Percentiles rank a stretch among this genome's conserved stretches.
These are phyloP conservation scores for Tauraco hartlaubi DNA, from an alignment of 2,797 vertebrate species.

Conservation along the genomic window DNA sequence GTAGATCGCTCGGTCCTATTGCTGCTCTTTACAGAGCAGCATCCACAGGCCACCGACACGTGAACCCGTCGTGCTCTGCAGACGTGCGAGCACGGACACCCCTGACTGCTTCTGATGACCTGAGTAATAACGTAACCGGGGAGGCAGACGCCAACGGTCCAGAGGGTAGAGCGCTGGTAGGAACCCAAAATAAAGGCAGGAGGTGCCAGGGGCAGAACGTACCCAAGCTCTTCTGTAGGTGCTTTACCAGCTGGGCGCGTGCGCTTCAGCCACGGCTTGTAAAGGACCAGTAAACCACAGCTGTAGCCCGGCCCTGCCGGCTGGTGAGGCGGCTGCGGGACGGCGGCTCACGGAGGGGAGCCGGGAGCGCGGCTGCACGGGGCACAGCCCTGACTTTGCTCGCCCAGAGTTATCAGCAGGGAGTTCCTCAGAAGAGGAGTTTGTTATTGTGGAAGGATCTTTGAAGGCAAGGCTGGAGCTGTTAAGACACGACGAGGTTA, in stretches of 20 bases:
- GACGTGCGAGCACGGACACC: fast-evolving
- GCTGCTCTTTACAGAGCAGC: background rate
- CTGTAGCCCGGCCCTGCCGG: background rate
- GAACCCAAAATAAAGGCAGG: background rate
- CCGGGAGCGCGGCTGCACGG: fast-evolving
- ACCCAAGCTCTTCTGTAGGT: background rate
- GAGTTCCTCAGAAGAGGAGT: background rate
- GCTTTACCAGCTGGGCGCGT: too few relatives aligned
- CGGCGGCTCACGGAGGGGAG: fast-evolving
- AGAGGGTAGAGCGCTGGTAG: background rate
- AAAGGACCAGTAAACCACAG: too few relatives aligned
- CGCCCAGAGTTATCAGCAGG: background rate
- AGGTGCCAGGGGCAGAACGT: background rate
- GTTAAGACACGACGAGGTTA: constrained; percentile 80
- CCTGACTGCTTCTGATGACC: fast-evolving
- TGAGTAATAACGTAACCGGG: fast-evolving
- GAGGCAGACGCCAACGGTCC: fast-evolving
- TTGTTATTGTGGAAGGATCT: constrained; percentile 36
- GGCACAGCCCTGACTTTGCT: background rate
- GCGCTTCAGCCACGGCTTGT: too few relatives aligned
- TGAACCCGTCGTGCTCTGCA: background rate
- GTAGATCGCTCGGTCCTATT: background rate
- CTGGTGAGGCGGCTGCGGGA: background rate
- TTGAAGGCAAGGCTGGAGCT: constrained; percentile 60
- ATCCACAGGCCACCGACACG: background rate